Base-by-base conservation (phyloP, 2,113 vertebrate genomes). In the Mus spicilegus region DNA sequence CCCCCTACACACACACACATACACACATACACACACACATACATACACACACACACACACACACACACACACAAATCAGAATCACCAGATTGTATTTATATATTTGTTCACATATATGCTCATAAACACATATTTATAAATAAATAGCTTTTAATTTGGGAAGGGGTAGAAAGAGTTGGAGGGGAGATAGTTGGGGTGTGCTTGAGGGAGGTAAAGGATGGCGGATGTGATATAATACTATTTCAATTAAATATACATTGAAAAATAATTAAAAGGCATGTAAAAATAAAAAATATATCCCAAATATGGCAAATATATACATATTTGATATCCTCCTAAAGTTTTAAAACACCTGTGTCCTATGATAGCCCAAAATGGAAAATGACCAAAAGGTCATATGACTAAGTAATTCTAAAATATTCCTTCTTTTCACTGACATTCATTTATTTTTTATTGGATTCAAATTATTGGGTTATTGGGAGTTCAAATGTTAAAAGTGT, bases 401-500 rank as follows among this genome's bases (percentile, higher is more conserved):
- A 4, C 2, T 22, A 6, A 26, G 5, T 7, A 80, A 87, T 19
- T 3, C 20, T 4, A 12, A 42, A 10, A 22, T 26, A 72, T 42
- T 14, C 22, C 33, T 90, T 24, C 30, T 82, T 94, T 89, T 84
- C 67, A 58, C 4, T 22, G 20, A 36, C 11, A 87, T 16, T 77
- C 51, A 51, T 42, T 91, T 84, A 73, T 36, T 11, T 77, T 95
- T 46, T 63, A 4, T 33, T 95, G 42, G 81, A n/a, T 91, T 93
- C 86, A 42, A 30, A 81, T 81, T 72, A 81, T 3, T 91, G 7
- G 19, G 3, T 94, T 58, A 70, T 56, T 86, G 26, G 14, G 56
- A 91, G 42, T 17, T 12, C 30, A 78, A 63, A 82, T 89, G 86
- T 96, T 93, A 80, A 92, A 94, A 65, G 16, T 95, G 65, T 89